Percentiles rank a stretch among this genome's conserved stretches.
These are phyloP conservation scores for Ctena decussata DNA, from an alignment of 2,888 invertebrate species.

Conservation along the genomic window DNA sequence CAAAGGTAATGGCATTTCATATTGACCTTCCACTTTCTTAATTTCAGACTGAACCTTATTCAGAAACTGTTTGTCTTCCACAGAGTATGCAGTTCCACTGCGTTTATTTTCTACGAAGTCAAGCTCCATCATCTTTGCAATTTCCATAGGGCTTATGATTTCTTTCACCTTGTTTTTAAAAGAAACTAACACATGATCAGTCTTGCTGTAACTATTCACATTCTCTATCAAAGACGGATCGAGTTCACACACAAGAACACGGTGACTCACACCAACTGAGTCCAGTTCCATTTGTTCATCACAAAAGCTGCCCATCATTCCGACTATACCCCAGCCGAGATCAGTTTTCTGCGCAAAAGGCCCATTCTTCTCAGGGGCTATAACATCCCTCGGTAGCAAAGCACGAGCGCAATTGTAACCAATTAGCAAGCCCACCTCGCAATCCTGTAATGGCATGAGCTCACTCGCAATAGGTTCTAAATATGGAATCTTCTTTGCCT, in stretches of 20 bases:
- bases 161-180: conserved; percentile 35
- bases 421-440: conserved; percentile 60
- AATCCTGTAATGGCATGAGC: conserved; percentile 38
- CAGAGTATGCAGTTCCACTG: not conserved
- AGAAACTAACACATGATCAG: conserved; percentile 6
- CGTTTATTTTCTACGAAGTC: conserved; percentile 5
- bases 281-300: conserved; percentile 8
- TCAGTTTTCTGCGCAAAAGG: conserved; percentile 53
- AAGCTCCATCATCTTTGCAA: conserved; percentile 8
- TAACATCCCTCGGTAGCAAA: conserved; percentile 46
- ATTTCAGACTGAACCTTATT: too few relatives aligned
- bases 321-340: conserved; percentile 55
- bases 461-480: conserved; percentile 45
- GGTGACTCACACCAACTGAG: conserved; percentile 23
- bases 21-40: too few relatives aligned
- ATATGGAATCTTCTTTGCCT: conserved; percentile 59
- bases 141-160: conserved; percentile 16
- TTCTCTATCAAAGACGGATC: not conserved
- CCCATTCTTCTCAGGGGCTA: conserved; percentile 19
- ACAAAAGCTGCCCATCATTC: conserved; percentile 6
- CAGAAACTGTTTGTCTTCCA: too few relatives aligned
- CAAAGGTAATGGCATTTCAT: too few relatives aligned
- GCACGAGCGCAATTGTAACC: conserved; percentile 56
- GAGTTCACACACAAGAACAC: conserved; percentile 16
- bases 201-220: not conserved